phyloP scores from a whole-genome alignment of 2,888 invertebrate species.

The Xanthorhoe spadicearia region DNA sequence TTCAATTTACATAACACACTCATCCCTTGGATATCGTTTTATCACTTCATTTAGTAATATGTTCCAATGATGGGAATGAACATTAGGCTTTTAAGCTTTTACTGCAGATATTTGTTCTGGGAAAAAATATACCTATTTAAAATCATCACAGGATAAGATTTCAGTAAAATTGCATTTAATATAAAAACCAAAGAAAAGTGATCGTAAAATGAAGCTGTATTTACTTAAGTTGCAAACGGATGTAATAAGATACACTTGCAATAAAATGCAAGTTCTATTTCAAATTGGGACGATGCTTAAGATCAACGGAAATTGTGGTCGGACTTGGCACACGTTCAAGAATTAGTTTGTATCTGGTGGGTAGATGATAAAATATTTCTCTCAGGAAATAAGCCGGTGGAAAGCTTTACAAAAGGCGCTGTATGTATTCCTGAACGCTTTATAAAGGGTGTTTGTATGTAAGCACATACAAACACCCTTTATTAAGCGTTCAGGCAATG shows the following conservation, averaged over 20 bases:
- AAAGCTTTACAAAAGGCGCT: constrained; percentile 18
- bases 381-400: constrained; percentile 38
- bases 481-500: too few species aligned
- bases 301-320: constrained; percentile 56
- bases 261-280: constrained; percentile 46
- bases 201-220: neutral
- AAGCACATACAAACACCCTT: too few species aligned
- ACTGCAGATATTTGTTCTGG: too few species aligned
- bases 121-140: too few species aligned
- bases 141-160: too few species aligned
- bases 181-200: neutral
- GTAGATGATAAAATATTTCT: constrained; percentile 43
- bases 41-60: too few species aligned
- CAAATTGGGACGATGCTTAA: constrained; percentile 52
- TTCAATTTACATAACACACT: neutral
- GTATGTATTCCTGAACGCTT: neutral
- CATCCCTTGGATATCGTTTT: neutral
- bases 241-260: constrained; percentile 17
- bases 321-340: constrained; percentile 61
- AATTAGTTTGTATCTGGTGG: constrained; percentile 53
- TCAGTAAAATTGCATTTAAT: too few species aligned
- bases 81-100: too few species aligned
- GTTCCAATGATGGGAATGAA: too few species aligned
- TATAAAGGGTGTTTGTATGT: neutral
- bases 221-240: constrained; percentile 12